Conservation (phyloP, 2,888 invertebrate species). For the Callosobruchus maculatus region DNA sequence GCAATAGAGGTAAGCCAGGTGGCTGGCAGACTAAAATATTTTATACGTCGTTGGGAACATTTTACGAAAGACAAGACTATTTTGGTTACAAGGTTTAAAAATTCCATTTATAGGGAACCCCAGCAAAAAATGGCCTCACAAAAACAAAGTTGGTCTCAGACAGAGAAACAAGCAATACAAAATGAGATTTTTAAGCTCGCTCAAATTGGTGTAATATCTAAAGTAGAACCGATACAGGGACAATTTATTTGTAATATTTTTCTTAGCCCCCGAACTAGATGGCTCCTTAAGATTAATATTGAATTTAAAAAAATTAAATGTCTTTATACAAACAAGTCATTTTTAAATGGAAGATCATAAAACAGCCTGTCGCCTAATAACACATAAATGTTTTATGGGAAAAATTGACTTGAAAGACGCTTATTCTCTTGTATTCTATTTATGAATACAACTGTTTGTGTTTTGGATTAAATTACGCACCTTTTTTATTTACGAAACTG, state of each 20-base stretch:
- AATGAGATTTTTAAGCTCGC: neutral
- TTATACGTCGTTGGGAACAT: no score
- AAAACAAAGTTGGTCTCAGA: neutral
- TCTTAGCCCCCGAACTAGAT: conserved; percentile 8
- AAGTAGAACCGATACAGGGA: conserved; percentile 2
- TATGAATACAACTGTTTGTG: conserved; percentile 27
- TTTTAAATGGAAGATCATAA: no score
- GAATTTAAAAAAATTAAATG: conserved; percentile 6
- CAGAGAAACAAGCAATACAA: neutral
- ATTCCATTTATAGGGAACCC: neutral
- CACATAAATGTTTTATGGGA: no score
- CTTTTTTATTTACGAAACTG: conserved; percentile 29
- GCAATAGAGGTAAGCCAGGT: no score
- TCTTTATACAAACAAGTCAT: no score
- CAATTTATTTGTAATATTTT: conserved; percentile 16
- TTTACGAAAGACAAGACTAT: no score
- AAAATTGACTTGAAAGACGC: no score
- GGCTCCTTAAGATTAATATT: neutral
- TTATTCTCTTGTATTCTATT: conserved; percentile 22
- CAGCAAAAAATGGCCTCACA: neutral
- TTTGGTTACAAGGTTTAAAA: no score
- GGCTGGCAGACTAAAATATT: no score
- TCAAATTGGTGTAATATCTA: neutral
- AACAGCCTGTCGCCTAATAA: no score
- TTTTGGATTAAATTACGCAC: conserved; percentile 21